Base-by-base conservation (phyloP, 2,113 vertebrate genomes). In the Odocoileus virginianus region DNA sequence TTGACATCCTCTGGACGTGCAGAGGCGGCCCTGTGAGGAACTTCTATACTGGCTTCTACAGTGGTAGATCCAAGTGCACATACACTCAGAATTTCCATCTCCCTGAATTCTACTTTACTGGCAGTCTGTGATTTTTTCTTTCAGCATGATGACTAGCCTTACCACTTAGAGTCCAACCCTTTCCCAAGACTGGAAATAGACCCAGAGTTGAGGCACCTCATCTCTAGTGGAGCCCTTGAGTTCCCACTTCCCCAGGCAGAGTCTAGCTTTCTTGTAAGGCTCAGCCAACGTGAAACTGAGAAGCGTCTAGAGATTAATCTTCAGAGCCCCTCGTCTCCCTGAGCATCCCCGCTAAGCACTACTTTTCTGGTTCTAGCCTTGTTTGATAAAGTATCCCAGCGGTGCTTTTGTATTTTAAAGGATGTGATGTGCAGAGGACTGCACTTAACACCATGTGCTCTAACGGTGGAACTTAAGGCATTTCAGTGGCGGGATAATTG, bases 331-430 rank as follows among this genome's bases (percentile, higher is more conserved):
- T 78, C 60, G 12, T 87, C 60, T 89, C 91, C 85, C 55, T 40
- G 54, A 87, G 64, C 86, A 57, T 23, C 60, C n/a, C 87, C 36
- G 12, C 89, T 40, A 87, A 97, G 94, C 81, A 83, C 86, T 91
- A 16, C 88, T 96, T 94, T 87, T 88, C 97, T 87, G 71, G 52
- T 86, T 95, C 76, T 89, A 52, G 85, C 54, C 82, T 88, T 94
- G 60, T 91, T 94, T 97, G 92, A 98, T 96, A 87, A 98, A 97
- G 85, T 93, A 95, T 89, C 91, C 95, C 96, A 43, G 54, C 33
- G 88, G 95, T 91, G 88, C 87, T 83, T 94, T 96, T 97, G 93
- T 90, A 84, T 97, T 97, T 97, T 92, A 94, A 97, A 98, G 87
- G 86, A 97, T 94, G 91, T 76, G 89, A 91, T 97, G 89, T 89